Percentiles rank a stretch among this genome's conserved stretches.
Conservation (phyloP, 2,888 invertebrate genomes). For the Ormyrus labotus region DNA sequence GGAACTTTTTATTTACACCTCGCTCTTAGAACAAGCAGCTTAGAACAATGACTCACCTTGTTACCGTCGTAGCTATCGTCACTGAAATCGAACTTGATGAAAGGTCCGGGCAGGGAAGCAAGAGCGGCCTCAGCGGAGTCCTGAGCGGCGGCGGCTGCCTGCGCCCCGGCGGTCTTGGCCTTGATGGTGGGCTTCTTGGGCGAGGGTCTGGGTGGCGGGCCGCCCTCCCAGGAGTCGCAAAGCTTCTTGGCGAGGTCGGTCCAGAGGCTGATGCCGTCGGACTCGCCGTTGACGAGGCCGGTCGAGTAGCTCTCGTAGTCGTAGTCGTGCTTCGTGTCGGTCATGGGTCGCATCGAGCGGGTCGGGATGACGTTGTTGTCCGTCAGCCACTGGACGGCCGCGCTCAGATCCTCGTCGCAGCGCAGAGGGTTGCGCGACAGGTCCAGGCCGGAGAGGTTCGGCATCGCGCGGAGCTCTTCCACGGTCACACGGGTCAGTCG, state of each 20-base stretch:
- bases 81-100: slow-evolving; percentile 53
- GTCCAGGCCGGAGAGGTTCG: slow-evolving; percentile 80
- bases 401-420: slow-evolving; percentile 83
- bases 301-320: slow-evolving; percentile 60
- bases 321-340: slow-evolving; percentile 63
- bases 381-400: slow-evolving; percentile 82
- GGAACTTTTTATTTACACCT: neutral
- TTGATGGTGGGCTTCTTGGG: slow-evolving; percentile 50
- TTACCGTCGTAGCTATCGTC: slow-evolving; percentile 22
- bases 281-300: slow-evolving; percentile 51
- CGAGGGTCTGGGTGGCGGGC: slow-evolving; percentile 64
- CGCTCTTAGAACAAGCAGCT: no score
- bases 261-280: slow-evolving; percentile 66
- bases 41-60: slow-evolving; percentile 11
- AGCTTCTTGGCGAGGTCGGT: slow-evolving; percentile 70
- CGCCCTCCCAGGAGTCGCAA: slow-evolving; percentile 68
- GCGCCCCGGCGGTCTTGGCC: neutral
- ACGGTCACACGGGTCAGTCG: slow-evolving; percentile 76
- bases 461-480: slow-evolving; percentile 79
- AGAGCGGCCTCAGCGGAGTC: slow-evolving; percentile 24
- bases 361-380: slow-evolving; percentile 79
- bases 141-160: neutral
- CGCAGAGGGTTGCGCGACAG: slow-evolving; percentile 82
- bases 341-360: slow-evolving; percentile 65
- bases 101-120: slow-evolving; percentile 28